Percentiles rank a stretch among this genome's conserved stretches.
Conservation (phyloP, 2,797 vertebrate species). For the Spinibarbus caldwelli region DNA sequence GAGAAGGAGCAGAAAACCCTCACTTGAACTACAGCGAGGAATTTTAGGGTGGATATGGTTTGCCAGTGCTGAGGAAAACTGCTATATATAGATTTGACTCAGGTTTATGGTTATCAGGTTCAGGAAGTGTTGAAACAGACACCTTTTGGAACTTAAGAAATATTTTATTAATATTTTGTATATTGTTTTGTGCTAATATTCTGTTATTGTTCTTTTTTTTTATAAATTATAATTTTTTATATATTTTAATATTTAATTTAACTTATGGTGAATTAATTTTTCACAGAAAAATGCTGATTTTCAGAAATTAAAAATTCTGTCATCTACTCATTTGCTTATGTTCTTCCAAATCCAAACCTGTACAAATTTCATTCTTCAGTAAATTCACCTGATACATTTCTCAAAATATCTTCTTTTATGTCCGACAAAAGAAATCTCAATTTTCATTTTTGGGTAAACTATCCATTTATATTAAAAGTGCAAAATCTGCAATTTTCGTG, state of each 20-base stretch:
- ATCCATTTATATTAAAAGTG: not conserved
- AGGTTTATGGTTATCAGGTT: not conserved
- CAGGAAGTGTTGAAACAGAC: not conserved
- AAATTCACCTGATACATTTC: too few species aligned
- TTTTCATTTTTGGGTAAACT: not conserved
- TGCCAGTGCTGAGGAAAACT: not conserved
- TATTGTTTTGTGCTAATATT: not conserved
- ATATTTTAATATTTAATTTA: too few species aligned
- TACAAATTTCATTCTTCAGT: not conserved
- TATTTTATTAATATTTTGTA: not conserved
- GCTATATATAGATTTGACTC: not conserved
- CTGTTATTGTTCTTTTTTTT: too few species aligned
- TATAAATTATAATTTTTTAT: too few species aligned
- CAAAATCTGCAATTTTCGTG: not conserved
- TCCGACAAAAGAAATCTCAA: not conserved
- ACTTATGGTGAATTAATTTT: too few species aligned
- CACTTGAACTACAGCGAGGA: not conserved
- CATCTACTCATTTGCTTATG: not conserved
- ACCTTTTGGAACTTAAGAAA: not conserved
- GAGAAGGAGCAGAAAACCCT: too few species aligned
- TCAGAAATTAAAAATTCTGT: not conserved
- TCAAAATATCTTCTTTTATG: too few species aligned
- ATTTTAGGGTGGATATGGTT: constrained; percentile 2
- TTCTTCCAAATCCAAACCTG: not conserved
- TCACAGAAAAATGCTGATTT: too few species aligned